Conservation (phyloP, 37 sponge, comb jelly and placozoan genomes). For the Haliclona indistincta region DNA sequence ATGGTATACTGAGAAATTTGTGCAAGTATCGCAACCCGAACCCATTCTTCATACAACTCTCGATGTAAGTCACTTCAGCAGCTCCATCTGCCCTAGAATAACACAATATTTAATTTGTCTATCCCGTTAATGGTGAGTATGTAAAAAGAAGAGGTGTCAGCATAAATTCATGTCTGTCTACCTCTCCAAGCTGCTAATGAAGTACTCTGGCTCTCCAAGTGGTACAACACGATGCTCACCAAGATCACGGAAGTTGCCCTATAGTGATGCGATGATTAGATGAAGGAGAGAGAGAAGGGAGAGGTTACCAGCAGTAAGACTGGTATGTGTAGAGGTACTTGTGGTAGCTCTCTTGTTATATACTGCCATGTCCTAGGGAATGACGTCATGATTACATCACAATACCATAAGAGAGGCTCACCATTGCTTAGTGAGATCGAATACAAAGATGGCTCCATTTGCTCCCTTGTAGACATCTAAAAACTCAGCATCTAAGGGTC, state of each 20-base stretch:
- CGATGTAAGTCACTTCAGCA: constrained; percentile 82
- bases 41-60: constrained; percentile 90
- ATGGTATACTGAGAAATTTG: constrained; percentile 94
- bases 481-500: constrained; percentile 81
- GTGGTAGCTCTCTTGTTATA: constrained; percentile 73
- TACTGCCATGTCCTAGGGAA: constrained; percentile 90
- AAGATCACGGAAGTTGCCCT: constrained; percentile 89
- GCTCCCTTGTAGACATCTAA: constrained; percentile 92
- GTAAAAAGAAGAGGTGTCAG: neutral
- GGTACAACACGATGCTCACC: constrained; percentile 67
- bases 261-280: neutral
- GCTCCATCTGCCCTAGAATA: constrained; percentile 69
- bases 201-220: constrained; percentile 47
- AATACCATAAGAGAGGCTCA: constrained; percentile 29
- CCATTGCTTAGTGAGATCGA: constrained; percentile 93
- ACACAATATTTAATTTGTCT: neutral
- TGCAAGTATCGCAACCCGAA: constrained; percentile 91
- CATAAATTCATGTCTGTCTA: constrained; percentile 9
- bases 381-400: neutral
- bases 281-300: neutral
- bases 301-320: constrained; percentile 81
- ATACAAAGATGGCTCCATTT: constrained; percentile 81
- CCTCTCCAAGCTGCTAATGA: constrained; percentile 71
- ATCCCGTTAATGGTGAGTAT: neutral
- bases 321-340: constrained; percentile 85